Base-by-base conservation (phyloP, 1,140 invertebrate genomes). In the Pogonomyrmex californicus region DNA sequence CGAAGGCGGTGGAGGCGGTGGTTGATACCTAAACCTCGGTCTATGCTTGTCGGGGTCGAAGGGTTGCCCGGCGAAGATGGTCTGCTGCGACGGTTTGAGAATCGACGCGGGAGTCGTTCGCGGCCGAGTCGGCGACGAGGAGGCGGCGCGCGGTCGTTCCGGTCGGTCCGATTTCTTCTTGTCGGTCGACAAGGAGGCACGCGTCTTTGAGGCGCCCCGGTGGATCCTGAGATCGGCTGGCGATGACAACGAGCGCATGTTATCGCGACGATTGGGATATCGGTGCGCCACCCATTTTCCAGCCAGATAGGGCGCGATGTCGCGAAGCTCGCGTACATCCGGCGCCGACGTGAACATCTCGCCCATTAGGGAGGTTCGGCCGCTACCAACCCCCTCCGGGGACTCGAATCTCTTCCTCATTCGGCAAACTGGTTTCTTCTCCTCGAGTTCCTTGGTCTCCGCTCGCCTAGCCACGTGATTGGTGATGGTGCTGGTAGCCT, bases 261-360 rank as follows among this genome's bases (percentile, higher is more conserved):
- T 97, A 90, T 97, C 97, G 63, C 96, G 95, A 10, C 95, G 94
- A 89, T 94, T 97, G 0, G 97, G 97, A 93, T 97, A 97, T 89
- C 96, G 96, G 92, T 98, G 97, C 9, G 98, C 97, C 47, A 97
- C 96, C 98, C 98, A 98, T 10, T 96, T 95, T 2, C 97, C 97
- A 1, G 97, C 96, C 81, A 98, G 93, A 94, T 98, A 98, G 0
- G 97, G 97, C 5, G 97, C 97, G 36, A 98, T 97, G 89, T 97
- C 97, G 1, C 97, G 95, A 0, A 98, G 94, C 91, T 98, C 97
- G 82, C 96, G 96, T 23, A 98, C 95, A 91, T 98, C 97, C 0
- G 98, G 98, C 38, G 97, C 96, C 0, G 98, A 98, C 1, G 97
- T 97, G 91, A 97, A 98, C 96, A 98, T 97, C 90, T 97, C 96